Evolutionary conservation across 2,113 vertebrate genomes (phyloP).

Genomic region (Hystrix brachyura): DNA sequence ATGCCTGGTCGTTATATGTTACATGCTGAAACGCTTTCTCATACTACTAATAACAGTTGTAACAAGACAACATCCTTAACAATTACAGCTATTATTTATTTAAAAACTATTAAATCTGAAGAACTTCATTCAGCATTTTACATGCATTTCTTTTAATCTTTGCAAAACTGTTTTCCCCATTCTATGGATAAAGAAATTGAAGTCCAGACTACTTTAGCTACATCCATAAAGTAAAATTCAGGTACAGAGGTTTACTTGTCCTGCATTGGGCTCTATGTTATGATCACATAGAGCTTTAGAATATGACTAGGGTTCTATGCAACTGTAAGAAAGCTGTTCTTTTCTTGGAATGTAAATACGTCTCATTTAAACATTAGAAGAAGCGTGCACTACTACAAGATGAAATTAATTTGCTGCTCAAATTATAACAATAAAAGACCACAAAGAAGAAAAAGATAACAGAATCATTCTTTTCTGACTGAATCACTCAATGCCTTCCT

Average conservation of each 20-base stretch:
- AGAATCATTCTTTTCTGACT: slow-evolving; percentile 22
- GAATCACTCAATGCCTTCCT: neutral
- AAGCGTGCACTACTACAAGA: neutral
- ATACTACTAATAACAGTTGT: neutral
- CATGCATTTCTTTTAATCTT: neutral
- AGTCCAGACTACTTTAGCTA: neutral
- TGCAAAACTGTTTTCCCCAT: neutral
- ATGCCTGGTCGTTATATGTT: neutral
- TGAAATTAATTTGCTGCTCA: neutral
- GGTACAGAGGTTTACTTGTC: neutral
- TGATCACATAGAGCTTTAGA: neutral
- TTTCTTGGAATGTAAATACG: neutral
- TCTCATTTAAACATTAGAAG: neutral
- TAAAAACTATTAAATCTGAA: neutral
- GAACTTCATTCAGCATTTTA: neutral
- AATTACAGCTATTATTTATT: neutral
- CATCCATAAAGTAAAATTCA: neutral
- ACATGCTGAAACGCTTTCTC: neutral
- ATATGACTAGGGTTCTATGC: neutral
- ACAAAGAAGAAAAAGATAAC: neutral
- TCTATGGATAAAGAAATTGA: neutral
- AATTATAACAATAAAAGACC: neutral
- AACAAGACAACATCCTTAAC: neutral
- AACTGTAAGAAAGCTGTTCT: neutral
- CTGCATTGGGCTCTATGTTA: neutral